These are phyloP conservation scores for Podarcis muralis DNA, from an alignment of 2,113 vertebrate genomes.

Conservation along the genomic window DNA sequence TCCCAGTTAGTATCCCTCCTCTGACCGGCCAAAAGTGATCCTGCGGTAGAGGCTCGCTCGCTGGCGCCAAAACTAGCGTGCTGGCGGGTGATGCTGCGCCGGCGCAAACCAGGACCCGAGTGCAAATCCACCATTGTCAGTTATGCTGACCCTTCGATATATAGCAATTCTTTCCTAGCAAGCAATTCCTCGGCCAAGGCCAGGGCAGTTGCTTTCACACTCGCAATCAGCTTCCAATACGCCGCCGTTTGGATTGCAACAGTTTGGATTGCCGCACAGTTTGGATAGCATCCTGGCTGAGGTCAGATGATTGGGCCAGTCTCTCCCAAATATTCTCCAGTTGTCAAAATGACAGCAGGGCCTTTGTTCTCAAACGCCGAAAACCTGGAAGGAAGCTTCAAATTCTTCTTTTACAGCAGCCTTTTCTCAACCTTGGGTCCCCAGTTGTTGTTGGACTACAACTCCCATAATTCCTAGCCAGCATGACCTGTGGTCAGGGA, in stretches of 20 bases:
- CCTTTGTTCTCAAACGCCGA: too few relatives aligned
- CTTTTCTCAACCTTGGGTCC: too few relatives aligned
- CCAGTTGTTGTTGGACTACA: too few relatives aligned
- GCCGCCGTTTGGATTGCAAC: not conserved
- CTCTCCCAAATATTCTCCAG: not conserved
- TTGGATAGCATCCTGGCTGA: not conserved
- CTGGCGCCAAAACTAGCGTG: constrained; percentile 89
- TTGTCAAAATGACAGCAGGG: too few relatives aligned
- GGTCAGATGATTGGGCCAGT: too few relatives aligned
- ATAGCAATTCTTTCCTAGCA: not conserved
- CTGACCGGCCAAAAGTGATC: constrained; percentile 97
- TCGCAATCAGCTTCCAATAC: not conserved
- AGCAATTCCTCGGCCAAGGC: not conserved
- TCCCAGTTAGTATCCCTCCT: constrained; percentile 89
- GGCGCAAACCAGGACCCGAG: constrained; percentile 95
- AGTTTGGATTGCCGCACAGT: not conserved
- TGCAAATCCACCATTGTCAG: constrained; percentile 90
- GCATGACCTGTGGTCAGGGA: too few relatives aligned
- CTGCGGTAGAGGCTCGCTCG: constrained; percentile 97
- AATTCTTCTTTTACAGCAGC: too few relatives aligned
- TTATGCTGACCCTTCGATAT: constrained; percentile 71
- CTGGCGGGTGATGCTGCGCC: constrained; percentile 96
- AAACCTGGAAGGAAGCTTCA: too few relatives aligned
- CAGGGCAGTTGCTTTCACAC: not conserved
- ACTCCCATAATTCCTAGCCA: too few relatives aligned